Conservation (phyloP, 2,797 vertebrate genomes). For the Myripristis jacobus region DNA sequence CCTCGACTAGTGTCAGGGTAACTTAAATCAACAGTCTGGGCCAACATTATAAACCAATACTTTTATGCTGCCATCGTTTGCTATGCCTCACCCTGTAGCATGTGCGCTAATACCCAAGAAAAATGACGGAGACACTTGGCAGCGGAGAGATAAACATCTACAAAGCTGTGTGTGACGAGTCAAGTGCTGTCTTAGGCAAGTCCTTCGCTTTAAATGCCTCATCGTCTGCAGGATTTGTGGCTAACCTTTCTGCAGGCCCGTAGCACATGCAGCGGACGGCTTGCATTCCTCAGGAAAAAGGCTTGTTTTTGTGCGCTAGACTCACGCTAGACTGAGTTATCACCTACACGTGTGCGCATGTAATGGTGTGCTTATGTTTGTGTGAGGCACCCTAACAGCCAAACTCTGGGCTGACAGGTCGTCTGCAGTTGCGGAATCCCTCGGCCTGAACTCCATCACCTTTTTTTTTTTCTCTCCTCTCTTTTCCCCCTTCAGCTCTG, state of each 20-base stretch:
- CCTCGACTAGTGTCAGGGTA: not conserved
- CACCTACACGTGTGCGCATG: not conserved
- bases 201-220: slow-evolving; percentile 1
- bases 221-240: slow-evolving; percentile 1
- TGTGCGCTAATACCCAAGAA: not conserved
- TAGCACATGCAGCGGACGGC: not conserved
- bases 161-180: not conserved
- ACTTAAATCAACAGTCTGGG: slow-evolving; percentile 34
- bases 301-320: not conserved
- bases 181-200: not conserved
- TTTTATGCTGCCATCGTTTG: not conserved
- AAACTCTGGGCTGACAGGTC: slow-evolving; percentile 33
- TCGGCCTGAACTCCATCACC: slow-evolving; percentile 56
- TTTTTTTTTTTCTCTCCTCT: slow-evolving; percentile 1
- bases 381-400: slow-evolving; percentile 4
- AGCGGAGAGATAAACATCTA: not conserved
- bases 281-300: not conserved
- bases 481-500: slow-evolving; percentile 36
- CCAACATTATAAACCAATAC: slow-evolving; percentile 3
- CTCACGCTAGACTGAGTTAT: not conserved
- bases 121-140: not conserved
- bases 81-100: not conserved
- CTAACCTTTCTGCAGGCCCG: not conserved
- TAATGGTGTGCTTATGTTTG: not conserved
- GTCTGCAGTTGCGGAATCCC: slow-evolving; percentile 46